Percentiles rank a stretch among this genome's conserved stretches.
phyloP scores from a whole-genome alignment of 2,797 vertebrate genomes.

The Pipistrellus pygmaeus region DNA sequence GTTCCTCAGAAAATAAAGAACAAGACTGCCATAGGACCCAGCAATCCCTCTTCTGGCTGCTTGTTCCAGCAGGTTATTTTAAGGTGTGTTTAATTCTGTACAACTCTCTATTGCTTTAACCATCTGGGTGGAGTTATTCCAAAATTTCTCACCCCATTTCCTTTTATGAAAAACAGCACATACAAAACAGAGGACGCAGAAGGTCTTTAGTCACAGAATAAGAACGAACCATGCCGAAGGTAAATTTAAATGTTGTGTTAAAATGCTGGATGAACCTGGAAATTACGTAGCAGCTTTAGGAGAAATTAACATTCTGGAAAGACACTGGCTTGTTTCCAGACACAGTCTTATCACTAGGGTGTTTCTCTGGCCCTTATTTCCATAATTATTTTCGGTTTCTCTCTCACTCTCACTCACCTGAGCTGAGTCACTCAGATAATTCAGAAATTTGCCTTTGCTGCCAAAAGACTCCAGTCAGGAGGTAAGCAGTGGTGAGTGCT shows the following conservation, averaged over 20 bases:
- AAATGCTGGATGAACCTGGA: background rate
- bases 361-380: background rate
- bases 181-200: background rate
- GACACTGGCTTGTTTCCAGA: slow-evolving; percentile 6
- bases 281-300: background rate
- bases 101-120: background rate
- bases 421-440: background rate
- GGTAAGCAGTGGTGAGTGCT: background rate
- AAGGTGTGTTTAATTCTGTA: slow-evolving; percentile 7
- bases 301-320: background rate
- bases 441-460: background rate
- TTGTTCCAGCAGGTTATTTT: background rate
- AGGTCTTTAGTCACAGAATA: background rate
- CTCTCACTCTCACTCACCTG: background rate
- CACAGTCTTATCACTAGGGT: background rate
- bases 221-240: background rate
- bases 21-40: background rate
- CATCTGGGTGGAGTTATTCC: background rate
- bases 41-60: background rate
- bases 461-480: background rate
- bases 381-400: slow-evolving; percentile 40
- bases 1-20: background rate
- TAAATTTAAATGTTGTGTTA: background rate
- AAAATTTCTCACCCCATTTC: background rate
- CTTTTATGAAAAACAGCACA: background rate